Conservation (phyloP, 1,140 invertebrate species). For the Atta cephalotes region DNA sequence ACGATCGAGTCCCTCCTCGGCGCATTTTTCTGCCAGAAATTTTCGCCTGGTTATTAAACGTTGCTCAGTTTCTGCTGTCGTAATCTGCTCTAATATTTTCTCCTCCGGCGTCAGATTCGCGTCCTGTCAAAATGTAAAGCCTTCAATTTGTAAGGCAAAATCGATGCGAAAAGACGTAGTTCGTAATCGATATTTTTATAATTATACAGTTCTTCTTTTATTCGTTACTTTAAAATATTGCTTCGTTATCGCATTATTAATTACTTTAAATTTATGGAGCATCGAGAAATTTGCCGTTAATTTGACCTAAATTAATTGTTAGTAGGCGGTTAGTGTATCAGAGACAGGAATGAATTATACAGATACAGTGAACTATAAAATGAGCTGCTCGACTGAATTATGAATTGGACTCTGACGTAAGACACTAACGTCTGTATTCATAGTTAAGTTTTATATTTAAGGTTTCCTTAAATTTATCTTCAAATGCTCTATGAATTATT, state of each 20-base stretch:
- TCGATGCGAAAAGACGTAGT: no score
- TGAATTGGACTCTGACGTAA: conserved; percentile 24
- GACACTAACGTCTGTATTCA: not conserved
- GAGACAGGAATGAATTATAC: not conserved
- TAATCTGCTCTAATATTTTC: conserved; percentile 79
- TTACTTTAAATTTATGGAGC: not conserved
- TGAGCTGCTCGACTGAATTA: conserved; percentile 21
- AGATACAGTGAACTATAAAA: conserved; percentile 15
- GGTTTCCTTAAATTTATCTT: no score
- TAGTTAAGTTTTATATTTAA: no score
- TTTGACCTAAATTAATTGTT: conserved; percentile 1
- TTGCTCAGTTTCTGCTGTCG: conserved; percentile 84
- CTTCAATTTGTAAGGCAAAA: not conserved
- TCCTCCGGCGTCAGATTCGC: conserved; percentile 81
- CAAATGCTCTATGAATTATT: no score
- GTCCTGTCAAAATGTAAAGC: conserved; percentile 77
- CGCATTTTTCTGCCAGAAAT: conserved; percentile 86
- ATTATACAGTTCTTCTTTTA: not conserved
- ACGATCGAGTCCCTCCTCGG: conserved; percentile 86
- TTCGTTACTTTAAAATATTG: not conserved
- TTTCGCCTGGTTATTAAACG: conserved; percentile 85
- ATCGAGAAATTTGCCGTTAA: not conserved
- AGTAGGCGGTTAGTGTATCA: not conserved
- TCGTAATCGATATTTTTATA: not conserved
- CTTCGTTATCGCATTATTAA: not conserved